A percentile compares a stretch with the other conserved stretches of the same genome.
Conservation (phyloP, 2,888 invertebrate genomes). For the Leptinotarsa rubiginosa region DNA sequence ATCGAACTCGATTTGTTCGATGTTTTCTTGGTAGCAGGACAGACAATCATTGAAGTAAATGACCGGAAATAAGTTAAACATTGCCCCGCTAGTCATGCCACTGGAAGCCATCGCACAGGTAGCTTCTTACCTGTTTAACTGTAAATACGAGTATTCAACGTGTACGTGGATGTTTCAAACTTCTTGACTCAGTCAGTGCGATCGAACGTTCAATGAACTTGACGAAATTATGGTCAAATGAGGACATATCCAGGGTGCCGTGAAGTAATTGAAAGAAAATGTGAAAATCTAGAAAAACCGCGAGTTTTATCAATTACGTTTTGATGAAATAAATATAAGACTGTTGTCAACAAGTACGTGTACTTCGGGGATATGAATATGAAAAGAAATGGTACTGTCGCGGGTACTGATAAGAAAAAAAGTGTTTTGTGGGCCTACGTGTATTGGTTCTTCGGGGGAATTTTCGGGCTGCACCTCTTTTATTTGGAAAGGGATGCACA, state of each 20-base stretch:
- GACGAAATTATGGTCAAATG: slow-evolving; percentile 21
- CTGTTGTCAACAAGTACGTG: slow-evolving; percentile 41
- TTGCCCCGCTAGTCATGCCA: slow-evolving; percentile 18
- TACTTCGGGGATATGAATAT: slow-evolving; percentile 34
- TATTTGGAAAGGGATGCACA: slow-evolving; percentile 90
- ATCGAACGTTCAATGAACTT: slow-evolving; percentile 51
- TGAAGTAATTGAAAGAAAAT: slow-evolving; percentile 32
- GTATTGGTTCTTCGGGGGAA: slow-evolving; percentile 88
- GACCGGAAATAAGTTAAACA: not conserved
- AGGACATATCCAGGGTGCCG: not conserved
- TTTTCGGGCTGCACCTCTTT: slow-evolving; percentile 91
- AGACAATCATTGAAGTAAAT: no score
- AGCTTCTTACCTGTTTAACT: slow-evolving; percentile 39
- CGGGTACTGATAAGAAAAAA: slow-evolving; percentile 61
- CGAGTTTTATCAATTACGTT: not conserved
- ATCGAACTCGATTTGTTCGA: no score
- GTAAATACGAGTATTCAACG: slow-evolving; percentile 29
- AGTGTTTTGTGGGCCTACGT: slow-evolving; percentile 80
- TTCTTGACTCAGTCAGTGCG: slow-evolving; percentile 41
- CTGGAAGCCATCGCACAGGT: slow-evolving; percentile 39
- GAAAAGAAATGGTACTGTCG: slow-evolving; percentile 27
- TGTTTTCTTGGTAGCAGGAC: no score
- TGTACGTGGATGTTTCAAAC: slow-evolving; percentile 49
- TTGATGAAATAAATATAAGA: slow-evolving; percentile 24
- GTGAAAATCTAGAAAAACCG: not conserved